Conservation (phyloP, 1,140 invertebrate genomes). For the Trachymyrmex septentrionalis region DNA sequence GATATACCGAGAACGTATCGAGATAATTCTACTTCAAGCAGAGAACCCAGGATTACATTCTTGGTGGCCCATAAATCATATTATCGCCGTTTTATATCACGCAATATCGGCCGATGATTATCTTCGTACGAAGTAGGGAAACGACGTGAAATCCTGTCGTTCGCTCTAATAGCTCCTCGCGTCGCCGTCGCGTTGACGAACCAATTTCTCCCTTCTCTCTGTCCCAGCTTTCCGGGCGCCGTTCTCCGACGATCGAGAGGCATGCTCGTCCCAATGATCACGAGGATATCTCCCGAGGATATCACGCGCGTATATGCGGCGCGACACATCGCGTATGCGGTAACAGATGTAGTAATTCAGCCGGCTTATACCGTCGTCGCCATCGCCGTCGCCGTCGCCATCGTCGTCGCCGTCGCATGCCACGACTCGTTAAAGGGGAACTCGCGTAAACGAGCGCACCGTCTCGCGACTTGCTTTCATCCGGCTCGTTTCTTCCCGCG, state of each 20-base stretch:
- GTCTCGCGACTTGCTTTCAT: constrained; percentile 50
- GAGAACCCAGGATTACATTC: constrained; percentile 41
- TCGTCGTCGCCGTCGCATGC: constrained; percentile 20
- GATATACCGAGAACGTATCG: constrained; percentile 15
- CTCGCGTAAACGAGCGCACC: constrained; percentile 63
- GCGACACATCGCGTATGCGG: constrained; percentile 24
- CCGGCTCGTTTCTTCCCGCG: constrained; percentile 23
- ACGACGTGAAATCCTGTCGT: constrained; percentile 31
- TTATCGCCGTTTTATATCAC: constrained; percentile 57
- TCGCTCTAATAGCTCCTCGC: constrained; percentile 41
- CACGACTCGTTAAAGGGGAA: constrained; percentile 70
- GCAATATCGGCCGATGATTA: constrained; percentile 54
- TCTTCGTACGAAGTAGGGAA: not conserved
- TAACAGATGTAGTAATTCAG: constrained; percentile 73
- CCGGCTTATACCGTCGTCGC: constrained; percentile 36
- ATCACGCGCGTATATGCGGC: constrained; percentile 23
- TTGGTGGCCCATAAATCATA: constrained; percentile 47
- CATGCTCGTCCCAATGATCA: constrained; percentile 59
- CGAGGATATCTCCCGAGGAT: constrained; percentile 26
- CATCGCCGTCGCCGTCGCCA: not conserved
- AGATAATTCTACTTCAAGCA: not conserved
- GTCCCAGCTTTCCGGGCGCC: constrained; percentile 21
- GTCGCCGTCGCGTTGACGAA: constrained; percentile 41
- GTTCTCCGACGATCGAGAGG: constrained; percentile 38
- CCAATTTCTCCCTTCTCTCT: constrained; percentile 40